Base-by-base conservation (phyloP, 1,140 invertebrate species). In the Sogatella furcifera region DNA sequence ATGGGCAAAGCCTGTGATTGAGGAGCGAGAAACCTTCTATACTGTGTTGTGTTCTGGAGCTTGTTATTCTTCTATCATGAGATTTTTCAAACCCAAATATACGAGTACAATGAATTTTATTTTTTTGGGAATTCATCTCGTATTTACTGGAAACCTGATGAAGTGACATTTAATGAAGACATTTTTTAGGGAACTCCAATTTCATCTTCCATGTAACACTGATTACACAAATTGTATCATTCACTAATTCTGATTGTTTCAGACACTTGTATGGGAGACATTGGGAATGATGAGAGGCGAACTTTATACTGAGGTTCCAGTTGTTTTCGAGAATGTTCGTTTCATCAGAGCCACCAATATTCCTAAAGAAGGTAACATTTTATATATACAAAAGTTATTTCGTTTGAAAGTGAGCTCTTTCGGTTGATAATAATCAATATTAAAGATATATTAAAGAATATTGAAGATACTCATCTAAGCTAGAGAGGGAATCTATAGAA, bases 311-410 rank as follows among this genome's bases (percentile, higher is more conserved):
- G 83, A 92, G 67, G 75, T 91, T 8, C 81, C 88, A 0, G 84
- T 97, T 0, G 80, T 89, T 0, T 93, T 97, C 70, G 88, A 95
- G 70, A 84, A 97, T 76, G 81, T 96, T 3, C 80, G 80, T 21
- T 93, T 97, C 67, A 80, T 80, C 53, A 78, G 90, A 67, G 92
- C 92, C 8, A 94, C 90, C 0, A 86, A 86, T 61, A 76, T 96
- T 56, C 80, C 84, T 0, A 80, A 83, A 62, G 81, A 83, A 28
- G 82, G 80, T 65, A 74, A 24, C 41, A 49, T 38, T 38, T 38
- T 10, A 11, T 4, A 4, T 28, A 4, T 28, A 28, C n/a, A n/a
- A n/a, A n/a, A n/a, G n/a, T n/a, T n/a, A n/a, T n/a, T n/a, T n/a
- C n/a, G n/a, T n/a, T n/a, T n/a, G n/a, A n/a, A n/a, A n/a, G n/a